phyloP scores from a whole-genome alignment of 2,888 invertebrate species.

The Altica lythri region DNA sequence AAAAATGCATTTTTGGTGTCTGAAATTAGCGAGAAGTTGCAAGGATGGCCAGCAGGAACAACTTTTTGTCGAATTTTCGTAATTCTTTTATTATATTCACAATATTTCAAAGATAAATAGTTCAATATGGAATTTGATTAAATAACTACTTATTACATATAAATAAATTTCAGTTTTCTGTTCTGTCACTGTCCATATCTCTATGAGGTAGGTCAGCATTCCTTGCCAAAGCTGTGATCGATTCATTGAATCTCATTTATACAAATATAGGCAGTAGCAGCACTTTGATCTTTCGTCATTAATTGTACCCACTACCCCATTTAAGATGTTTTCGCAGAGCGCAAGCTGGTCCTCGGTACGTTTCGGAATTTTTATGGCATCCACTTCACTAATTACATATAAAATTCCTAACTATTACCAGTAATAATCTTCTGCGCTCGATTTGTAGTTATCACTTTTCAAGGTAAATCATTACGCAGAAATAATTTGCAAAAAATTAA shows the following conservation, averaged over 20 bases:
- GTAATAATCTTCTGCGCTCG: constrained; percentile 16
- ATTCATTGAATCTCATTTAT: constrained; percentile 53
- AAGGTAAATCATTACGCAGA: constrained; percentile 23
- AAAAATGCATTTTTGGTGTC: too few relatives aligned
- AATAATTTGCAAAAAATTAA: constrained; percentile 4
- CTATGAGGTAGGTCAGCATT: constrained; percentile 53
- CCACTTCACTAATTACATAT: constrained; percentile 26
- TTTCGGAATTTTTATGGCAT: constrained; percentile 34
- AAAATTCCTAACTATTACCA: constrained; percentile 21
- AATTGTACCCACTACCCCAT: constrained; percentile 42
- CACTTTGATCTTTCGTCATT: constrained; percentile 42
- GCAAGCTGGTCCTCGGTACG: constrained; percentile 28
- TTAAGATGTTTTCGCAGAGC: constrained; percentile 30
- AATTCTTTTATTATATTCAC: too few relatives aligned
- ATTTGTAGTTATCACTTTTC: constrained; percentile 26
- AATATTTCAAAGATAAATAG: too few relatives aligned
- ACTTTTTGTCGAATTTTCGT: too few relatives aligned
- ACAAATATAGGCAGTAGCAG: constrained; percentile 51
- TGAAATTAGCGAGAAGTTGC: too few relatives aligned
- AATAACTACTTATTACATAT: too few relatives aligned
- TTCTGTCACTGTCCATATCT: constrained; percentile 23
- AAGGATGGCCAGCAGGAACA: too few relatives aligned
- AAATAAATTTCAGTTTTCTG: too few relatives aligned
- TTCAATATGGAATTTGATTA: too few relatives aligned
- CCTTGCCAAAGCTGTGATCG: constrained; percentile 53